phyloP scores from a whole-genome alignment of 2,113 vertebrate genomes.

The Oryzias melastigma region DNA sequence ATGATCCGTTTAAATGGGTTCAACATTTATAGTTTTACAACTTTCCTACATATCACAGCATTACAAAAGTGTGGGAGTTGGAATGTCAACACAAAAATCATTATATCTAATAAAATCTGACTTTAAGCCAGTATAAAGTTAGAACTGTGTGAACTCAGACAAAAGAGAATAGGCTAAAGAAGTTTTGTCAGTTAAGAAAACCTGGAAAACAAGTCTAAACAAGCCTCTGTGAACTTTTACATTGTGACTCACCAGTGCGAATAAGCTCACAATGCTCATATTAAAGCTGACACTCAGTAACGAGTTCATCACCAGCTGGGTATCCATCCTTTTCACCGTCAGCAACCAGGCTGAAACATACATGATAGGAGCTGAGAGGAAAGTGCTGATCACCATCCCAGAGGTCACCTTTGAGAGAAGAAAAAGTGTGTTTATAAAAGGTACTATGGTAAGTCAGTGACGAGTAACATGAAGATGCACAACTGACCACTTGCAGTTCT shows the following conservation, averaged over 20 bases:
- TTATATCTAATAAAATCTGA: too few relatives aligned
- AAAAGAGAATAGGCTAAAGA: constrained; percentile 11
- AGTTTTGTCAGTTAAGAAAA: not conserved
- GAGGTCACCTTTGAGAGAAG: constrained; percentile 83
- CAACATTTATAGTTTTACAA: too few relatives aligned
- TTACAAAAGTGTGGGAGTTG: too few relatives aligned
- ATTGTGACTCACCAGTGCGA: constrained; percentile 86
- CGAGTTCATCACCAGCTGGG: constrained; percentile 81
- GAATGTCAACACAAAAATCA: too few relatives aligned
- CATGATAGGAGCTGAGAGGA: constrained; percentile 97
- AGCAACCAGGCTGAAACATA: constrained; percentile 95
- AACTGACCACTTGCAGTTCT: constrained; percentile 95
- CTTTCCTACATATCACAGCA: too few relatives aligned
- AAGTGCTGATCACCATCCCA: constrained; percentile 96
- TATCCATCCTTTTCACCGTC: constrained; percentile 89
- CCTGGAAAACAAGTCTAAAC: not conserved
- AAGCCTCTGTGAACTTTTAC: not conserved
- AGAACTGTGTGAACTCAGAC: too few relatives aligned
- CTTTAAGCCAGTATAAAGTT: too few relatives aligned
- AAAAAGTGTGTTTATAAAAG: not conserved
- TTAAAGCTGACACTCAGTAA: constrained; percentile 92
- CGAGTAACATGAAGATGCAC: not conserved
- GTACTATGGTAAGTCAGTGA: not conserved
- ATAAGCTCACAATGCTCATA: constrained; percentile 89
- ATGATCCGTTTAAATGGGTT: not conserved